Conservation (phyloP, 1,140 invertebrate species). For the Mylabris phalerata region DNA sequence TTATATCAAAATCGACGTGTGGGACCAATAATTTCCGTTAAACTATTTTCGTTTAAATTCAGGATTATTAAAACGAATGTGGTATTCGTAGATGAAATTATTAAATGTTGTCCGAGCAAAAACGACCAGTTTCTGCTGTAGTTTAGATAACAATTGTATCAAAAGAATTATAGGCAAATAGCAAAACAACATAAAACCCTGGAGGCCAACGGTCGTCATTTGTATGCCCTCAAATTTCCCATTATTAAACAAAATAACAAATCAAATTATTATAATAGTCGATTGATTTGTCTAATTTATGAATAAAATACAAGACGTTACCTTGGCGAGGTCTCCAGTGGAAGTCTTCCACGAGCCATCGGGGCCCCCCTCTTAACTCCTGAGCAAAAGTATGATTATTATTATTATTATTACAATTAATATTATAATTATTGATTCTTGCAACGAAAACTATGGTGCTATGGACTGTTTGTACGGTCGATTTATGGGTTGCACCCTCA, state of each 20-base stretch:
- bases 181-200: constrained; percentile 20
- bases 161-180: not conserved
- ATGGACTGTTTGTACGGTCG: constrained; percentile 33
- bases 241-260: not conserved
- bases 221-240: constrained; percentile 8
- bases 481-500: constrained; percentile 6
- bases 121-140: constrained; percentile 15
- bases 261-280: not conserved
- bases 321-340: constrained; percentile 37
- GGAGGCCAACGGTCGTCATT: constrained; percentile 20
- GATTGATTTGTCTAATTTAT: not conserved
- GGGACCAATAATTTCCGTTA: too few species aligned
- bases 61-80: constrained; percentile 6
- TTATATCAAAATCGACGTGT: too few species aligned
- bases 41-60: not conserved
- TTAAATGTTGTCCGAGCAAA: not conserved
- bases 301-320: constrained; percentile 14
- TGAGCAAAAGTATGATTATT: constrained; percentile 7
- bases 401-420: not conserved
- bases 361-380: constrained; percentile 23
- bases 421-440: constrained; percentile 21
- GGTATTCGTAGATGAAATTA: too few species aligned
- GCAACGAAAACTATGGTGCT: constrained; percentile 43
- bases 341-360: constrained; percentile 39
- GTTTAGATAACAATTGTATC: constrained; percentile 29